phyloP scores from a whole-genome alignment of 2,113 vertebrate genomes.

The Lamprotornis superbus region DNA sequence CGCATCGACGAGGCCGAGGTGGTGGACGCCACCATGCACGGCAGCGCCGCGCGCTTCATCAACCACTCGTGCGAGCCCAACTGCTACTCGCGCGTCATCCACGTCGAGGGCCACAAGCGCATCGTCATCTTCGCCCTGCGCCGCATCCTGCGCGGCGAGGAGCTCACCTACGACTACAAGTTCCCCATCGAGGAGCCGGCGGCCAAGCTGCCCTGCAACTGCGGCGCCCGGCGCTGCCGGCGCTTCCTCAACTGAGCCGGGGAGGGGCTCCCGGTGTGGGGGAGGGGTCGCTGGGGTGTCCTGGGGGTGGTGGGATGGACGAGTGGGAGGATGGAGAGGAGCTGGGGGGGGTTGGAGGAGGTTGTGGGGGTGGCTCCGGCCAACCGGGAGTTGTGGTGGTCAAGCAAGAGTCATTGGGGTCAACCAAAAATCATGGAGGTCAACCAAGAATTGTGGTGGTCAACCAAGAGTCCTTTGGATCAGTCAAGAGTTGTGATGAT shows the following conservation, averaged over 20 bases:
- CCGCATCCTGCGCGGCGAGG: neutral
- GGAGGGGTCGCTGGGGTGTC: neutral
- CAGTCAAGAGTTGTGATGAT: too few species aligned
- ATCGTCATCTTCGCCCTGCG: slow-evolving; percentile 12
- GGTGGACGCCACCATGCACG: too few species aligned
- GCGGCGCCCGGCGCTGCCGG: neutral
- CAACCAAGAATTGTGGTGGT: too few species aligned
- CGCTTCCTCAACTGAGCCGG: neutral
- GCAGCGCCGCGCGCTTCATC: too few species aligned
- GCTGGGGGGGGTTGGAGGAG: neutral
- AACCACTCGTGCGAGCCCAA: neutral
- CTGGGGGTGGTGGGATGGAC: neutral
- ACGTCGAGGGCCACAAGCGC: neutral
- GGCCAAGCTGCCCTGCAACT: neutral
- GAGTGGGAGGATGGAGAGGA: neutral
- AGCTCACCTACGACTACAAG: slow-evolving; percentile 20
- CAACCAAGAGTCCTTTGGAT: too few species aligned
- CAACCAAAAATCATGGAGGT: too few species aligned
- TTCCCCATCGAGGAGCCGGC: slow-evolving; percentile 4
- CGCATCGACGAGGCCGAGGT: too few species aligned
- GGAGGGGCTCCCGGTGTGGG: too few species aligned
- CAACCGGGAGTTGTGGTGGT: too few species aligned
- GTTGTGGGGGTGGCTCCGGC: neutral
- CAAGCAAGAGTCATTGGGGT: too few species aligned
- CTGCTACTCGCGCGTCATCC: slow-evolving; percentile 3